Conservation (phyloP, 2,797 vertebrate genomes). For the Petrocephalus schoutedeni region DNA sequence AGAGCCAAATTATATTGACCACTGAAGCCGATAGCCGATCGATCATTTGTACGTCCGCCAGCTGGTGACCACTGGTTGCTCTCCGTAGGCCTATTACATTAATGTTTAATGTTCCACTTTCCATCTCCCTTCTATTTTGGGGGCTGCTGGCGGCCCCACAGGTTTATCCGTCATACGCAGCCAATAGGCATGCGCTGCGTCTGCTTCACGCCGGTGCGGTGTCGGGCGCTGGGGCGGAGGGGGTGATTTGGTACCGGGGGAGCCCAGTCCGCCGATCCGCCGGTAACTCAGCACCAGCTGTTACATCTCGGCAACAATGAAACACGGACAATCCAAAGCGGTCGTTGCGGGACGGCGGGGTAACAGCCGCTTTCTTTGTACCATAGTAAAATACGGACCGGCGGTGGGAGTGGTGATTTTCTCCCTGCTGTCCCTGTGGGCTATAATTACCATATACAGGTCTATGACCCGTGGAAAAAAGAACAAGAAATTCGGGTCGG, state of each 20-base stretch:
- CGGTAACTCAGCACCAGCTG: neutral
- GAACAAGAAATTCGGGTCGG: conserved; percentile 22
- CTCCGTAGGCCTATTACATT: neutral
- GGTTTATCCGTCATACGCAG: neutral
- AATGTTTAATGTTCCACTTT: neutral
- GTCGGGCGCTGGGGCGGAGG: neutral
- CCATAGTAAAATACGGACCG: conserved; percentile 55
- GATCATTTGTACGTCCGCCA: too few species aligned
- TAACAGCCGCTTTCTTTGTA: conserved; percentile 54
- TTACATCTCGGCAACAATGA: conserved; percentile 31
- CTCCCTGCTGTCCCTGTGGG: conserved; percentile 50
- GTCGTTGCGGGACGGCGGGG: conserved; percentile 48
- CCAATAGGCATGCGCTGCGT: neutral
- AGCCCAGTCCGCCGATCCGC: neutral
- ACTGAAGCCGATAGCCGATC: neutral
- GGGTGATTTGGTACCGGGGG: neutral
- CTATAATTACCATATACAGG: conserved; percentile 57
- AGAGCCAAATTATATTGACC: neutral
- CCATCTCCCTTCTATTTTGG: neutral
- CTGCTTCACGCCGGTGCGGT: neutral
- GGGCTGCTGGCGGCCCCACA: neutral
- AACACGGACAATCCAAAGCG: conserved; percentile 42
- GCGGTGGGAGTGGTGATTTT: conserved; percentile 51
- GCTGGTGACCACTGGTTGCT: neutral
- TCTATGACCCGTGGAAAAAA: conserved; percentile 37